Evolutionary conservation across 1,140 invertebrate genomes (phyloP).

Genomic region (Condylostylus longicornis): DNA sequence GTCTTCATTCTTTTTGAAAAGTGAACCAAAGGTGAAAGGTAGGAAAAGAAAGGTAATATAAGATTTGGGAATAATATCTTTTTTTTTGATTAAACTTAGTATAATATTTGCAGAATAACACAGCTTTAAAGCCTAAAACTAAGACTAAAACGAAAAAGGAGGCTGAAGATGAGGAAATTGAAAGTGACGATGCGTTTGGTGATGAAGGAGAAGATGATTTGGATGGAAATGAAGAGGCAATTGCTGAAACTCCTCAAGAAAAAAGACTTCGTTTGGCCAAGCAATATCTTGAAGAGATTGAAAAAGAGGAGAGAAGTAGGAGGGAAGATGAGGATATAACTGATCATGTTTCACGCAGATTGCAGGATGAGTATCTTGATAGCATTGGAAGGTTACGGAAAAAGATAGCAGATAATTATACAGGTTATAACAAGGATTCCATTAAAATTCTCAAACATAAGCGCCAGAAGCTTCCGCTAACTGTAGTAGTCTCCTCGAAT

Average conservation of each 20-base stretch:
- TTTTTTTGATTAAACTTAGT: too few species aligned
- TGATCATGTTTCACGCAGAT: conserved; percentile 49
- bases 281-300: conserved; percentile 72
- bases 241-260: conserved; percentile 74
- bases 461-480: conserved; percentile 63
- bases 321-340: conserved; percentile 49
- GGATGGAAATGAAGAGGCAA: conserved; percentile 41
- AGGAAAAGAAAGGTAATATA: too few species aligned
- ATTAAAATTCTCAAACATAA: conserved; percentile 44
- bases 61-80: too few species aligned
- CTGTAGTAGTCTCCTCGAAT: conserved; percentile 61
- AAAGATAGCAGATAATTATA: conserved; percentile 53
- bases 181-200: conserved; percentile 34
- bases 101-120: too few species aligned
- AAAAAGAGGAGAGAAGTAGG: conserved; percentile 60
- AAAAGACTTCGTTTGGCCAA: conserved; percentile 78
- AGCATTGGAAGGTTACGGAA: conserved; percentile 63
- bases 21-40: too few species aligned
- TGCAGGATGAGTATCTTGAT: conserved; percentile 72
- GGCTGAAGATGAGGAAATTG: conserved; percentile 38
- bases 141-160: too few species aligned
- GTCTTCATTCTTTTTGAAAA: too few species aligned
- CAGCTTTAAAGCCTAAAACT: too few species aligned
- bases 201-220: conserved; percentile 34
- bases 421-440: conserved; percentile 33